A percentile compares a stretch with the other conserved stretches of the same genome.
phyloP scores from a whole-genome alignment of 2,113 vertebrate genomes.

The Coregonus clupeaformis region DNA sequence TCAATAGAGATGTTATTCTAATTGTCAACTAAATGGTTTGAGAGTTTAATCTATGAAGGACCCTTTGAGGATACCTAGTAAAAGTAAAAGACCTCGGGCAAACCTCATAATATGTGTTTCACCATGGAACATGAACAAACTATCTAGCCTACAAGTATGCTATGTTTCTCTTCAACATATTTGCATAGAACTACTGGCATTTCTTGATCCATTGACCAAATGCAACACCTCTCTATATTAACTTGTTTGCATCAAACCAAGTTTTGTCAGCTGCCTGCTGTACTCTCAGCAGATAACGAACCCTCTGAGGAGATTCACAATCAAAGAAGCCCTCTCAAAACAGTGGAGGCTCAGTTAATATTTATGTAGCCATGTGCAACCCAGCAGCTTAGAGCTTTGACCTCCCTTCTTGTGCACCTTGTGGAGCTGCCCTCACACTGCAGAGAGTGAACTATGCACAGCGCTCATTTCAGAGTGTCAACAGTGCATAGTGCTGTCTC shows the following conservation, averaged over 20 bases:
- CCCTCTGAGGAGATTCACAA: slow-evolving; percentile 56
- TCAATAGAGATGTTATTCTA: slow-evolving; percentile 1
- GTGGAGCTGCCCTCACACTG: slow-evolving; percentile 34
- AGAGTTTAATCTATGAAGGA: background rate
- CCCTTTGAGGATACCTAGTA: background rate
- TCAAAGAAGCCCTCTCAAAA: slow-evolving; percentile 63
- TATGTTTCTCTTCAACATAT: slow-evolving; percentile 22
- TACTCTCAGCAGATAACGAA: slow-evolving; percentile 63
- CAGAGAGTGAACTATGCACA: slow-evolving; percentile 30
- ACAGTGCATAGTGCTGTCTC: slow-evolving; percentile 7
- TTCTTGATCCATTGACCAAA: slow-evolving; percentile 43
- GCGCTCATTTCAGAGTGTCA: slow-evolving; percentile 31
- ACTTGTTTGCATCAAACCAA: slow-evolving; percentile 39
- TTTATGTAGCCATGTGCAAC: slow-evolving; percentile 72
- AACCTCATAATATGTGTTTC: background rate
- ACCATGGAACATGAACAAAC: slow-evolving; percentile 22
- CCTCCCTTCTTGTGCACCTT: slow-evolving; percentile 44
- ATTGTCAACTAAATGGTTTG: background rate
- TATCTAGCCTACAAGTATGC: slow-evolving; percentile 14
- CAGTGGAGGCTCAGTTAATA: slow-evolving; percentile 64
- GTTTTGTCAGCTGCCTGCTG: slow-evolving; percentile 50
- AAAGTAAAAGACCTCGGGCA: slow-evolving; percentile 42
- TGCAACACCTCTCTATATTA: slow-evolving; percentile 40
- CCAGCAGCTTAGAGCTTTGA: slow-evolving; percentile 51
- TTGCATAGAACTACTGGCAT: slow-evolving; percentile 46